Base-by-base conservation (phyloP, 2,888 invertebrate genomes). In the Blomia tropicalis region DNA sequence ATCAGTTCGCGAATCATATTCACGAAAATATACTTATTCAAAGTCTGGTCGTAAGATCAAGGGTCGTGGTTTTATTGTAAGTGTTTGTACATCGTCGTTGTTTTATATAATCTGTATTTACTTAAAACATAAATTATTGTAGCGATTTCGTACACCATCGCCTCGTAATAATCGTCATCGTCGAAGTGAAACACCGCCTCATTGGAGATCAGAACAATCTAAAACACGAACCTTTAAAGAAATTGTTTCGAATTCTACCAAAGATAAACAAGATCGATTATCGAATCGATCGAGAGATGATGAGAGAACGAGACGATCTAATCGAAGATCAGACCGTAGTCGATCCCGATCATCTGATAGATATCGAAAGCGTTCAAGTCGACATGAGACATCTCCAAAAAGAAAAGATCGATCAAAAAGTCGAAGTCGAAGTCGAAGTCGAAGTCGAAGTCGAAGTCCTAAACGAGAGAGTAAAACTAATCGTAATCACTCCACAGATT, bases 41-140 rank as follows among this genome's bases (percentile, higher is more conserved):
- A 73, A 65, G 69, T 75, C 67, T 70, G 75, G 66, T 71, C 78
- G 90, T 59, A 82, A 84, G 63, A 87, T 92, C 64, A 92, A 92
- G 75, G 92, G 92, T 2, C 78, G 92, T 66, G 92, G 92, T 3
- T 84, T 86, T 65, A 85, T 92, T 74, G 91, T 92, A 79, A 82
- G 87, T 81, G 62, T 25, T 36, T 36, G n/a, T n/a, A n/a, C n/a
- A n/a, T n/a, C n/a, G n/a, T n/a, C n/a, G n/a, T n/a, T 36, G 17
- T 36, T 36, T 36, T 7, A 11, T 11, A 36, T 11, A 36, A 17
- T 43, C 19, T 43, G 43, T 60, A 32, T 59, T 27, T 41, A 60
- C 30, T 63, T 56, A 5, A 36, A 47, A 43, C 31, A 62, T 43
- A 27, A 58, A 66, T 58, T 53, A 32, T 23, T 32, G 43, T 72